Conservation (phyloP, 1,140 invertebrate genomes). For the Drosophila repleta region DNA sequence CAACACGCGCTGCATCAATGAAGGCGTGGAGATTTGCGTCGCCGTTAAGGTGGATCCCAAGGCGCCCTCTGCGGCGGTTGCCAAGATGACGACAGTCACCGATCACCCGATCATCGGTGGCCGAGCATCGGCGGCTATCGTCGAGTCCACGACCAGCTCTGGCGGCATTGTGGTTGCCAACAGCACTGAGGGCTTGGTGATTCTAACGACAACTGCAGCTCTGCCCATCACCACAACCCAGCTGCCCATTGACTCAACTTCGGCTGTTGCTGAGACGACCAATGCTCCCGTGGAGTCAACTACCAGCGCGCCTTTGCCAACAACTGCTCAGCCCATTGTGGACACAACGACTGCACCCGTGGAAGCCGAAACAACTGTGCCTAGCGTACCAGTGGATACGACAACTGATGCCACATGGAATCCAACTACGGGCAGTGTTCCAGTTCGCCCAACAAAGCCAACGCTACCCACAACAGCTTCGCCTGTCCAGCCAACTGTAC, state of each 20-base stretch:
- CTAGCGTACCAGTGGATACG: conserved; percentile 4
- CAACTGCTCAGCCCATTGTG: conserved; percentile 17
- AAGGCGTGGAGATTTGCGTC: conserved; percentile 73
- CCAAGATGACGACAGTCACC: conserved; percentile 60
- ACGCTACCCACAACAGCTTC: background rate
- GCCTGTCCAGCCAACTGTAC: background rate
- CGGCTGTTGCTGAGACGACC: conserved; percentile 17
- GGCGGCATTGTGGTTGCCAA: conserved; percentile 17
- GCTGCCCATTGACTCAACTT: conserved; percentile 24
- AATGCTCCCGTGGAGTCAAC: conserved; percentile 15
- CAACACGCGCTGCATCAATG: conserved; percentile 70
- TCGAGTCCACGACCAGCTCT: conserved; percentile 44
- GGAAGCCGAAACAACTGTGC: background rate
- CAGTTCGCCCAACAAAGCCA: conserved; percentile 1
- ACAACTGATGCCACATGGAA: conserved; percentile 10
- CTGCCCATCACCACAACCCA: conserved; percentile 1
- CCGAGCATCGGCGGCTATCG: conserved; percentile 44
- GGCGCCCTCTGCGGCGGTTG: conserved; percentile 50
- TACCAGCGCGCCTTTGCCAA: conserved; percentile 17
- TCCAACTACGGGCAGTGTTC: conserved; percentile 1
- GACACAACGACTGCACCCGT: conserved; percentile 16
- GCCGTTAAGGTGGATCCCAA: conserved; percentile 48
- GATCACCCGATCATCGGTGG: conserved; percentile 42
- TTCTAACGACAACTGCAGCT: conserved; percentile 10
- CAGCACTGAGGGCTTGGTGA: conserved; percentile 14